Evolutionary conservation across 1,140 invertebrate species (phyloP).

Genomic region (Meloidogyne exigua): DNA sequence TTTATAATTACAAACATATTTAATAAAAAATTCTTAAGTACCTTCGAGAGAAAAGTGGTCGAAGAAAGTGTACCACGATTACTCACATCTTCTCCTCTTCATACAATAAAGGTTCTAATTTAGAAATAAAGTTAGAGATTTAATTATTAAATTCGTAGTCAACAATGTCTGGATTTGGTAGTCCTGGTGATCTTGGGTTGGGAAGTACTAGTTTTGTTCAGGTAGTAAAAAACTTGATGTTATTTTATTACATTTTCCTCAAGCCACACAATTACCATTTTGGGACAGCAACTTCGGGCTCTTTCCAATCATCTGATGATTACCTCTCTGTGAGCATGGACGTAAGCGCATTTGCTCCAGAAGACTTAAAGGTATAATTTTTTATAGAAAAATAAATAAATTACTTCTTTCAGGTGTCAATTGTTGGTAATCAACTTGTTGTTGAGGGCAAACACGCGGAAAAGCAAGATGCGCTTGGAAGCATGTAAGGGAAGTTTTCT

Average conservation of each 20-base stretch:
- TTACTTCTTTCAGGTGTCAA: slow-evolving; percentile 32
- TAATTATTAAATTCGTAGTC: background rate
- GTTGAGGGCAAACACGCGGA: slow-evolving; percentile 47
- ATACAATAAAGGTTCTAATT: slow-evolving; percentile 34
- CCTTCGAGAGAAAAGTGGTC: slow-evolving; percentile 48
- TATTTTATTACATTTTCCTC: slow-evolving; percentile 25
- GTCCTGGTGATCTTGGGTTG: background rate
- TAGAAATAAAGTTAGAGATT: background rate
- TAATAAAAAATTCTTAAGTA: slow-evolving; percentile 15
- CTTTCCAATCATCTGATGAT: slow-evolving; percentile 42
- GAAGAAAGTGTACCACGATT: slow-evolving; percentile 32
- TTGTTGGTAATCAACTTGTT: slow-evolving; percentile 43
- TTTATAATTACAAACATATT: background rate
- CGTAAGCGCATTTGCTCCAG: slow-evolving; percentile 42
- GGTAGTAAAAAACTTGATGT: background rate
- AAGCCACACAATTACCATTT: slow-evolving; percentile 52
- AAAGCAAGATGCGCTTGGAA: slow-evolving; percentile 42
- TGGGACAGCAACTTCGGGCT: slow-evolving; percentile 43
- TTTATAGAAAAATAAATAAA: background rate
- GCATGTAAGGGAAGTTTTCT: background rate
- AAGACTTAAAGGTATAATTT: slow-evolving; percentile 42
- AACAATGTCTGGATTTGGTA: slow-evolving; percentile 22
- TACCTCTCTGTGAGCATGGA: slow-evolving; percentile 35
- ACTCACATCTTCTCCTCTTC: slow-evolving; percentile 29
- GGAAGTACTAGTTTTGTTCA: background rate